Percentiles rank a stretch among this genome's conserved stretches.
Conservation (phyloP, 2,888 invertebrate genomes). For the Hedychridium roseum region DNA sequence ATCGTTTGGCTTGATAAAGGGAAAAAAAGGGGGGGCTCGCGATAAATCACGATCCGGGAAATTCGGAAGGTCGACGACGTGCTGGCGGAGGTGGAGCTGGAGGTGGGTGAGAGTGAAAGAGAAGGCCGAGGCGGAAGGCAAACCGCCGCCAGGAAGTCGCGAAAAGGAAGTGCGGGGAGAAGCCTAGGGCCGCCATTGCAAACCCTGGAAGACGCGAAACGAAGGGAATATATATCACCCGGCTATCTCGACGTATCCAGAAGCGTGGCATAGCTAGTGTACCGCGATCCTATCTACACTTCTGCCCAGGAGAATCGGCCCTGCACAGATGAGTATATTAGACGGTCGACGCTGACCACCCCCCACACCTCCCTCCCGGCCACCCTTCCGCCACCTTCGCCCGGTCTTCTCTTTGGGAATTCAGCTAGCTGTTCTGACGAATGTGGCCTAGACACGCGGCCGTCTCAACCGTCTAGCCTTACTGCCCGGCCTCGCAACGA, state of each 20-base stretch:
- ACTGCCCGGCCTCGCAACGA: conserved; percentile 18
- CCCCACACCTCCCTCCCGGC: background rate
- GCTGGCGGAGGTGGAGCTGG: background rate
- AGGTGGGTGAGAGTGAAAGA: conserved; percentile 14
- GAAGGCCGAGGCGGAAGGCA: conserved; percentile 1
- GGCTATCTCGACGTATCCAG: conserved; percentile 37
- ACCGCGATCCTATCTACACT: conserved; percentile 36
- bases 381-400: background rate
- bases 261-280: conserved; percentile 43
- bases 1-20: conserved; percentile 28
- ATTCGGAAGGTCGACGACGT: conserved; percentile 26
- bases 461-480: conserved; percentile 21
- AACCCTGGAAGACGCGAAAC: conserved; percentile 18
- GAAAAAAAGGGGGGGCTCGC: conserved; percentile 25
- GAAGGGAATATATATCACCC: conserved; percentile 37
- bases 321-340: conserved; percentile 48
- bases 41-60: conserved; percentile 32
- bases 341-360: conserved; percentile 28
- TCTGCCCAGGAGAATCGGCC: conserved; percentile 16
- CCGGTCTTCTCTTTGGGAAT: conserved; percentile 26
- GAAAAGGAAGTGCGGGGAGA: conserved; percentile 2
- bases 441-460: conserved; percentile 52
- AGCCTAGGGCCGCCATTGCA: conserved; percentile 11
- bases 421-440: conserved; percentile 47
- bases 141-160: background rate